These are phyloP conservation scores for Periplaneta americana DNA, from an alignment of 1,140 invertebrate species.

Conservation along the genomic window DNA sequence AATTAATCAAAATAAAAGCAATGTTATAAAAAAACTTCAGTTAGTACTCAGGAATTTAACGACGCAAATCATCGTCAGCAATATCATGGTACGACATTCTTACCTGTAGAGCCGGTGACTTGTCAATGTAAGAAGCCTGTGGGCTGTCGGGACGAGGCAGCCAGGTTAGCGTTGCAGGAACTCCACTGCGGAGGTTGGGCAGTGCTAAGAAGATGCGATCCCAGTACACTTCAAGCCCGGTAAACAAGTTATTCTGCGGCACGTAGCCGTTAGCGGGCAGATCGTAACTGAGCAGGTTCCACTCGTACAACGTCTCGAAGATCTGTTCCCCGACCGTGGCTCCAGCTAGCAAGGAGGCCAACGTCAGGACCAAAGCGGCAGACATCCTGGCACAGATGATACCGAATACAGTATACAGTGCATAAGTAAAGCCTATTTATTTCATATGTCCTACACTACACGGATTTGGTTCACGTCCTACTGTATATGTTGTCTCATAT, in stretches of 20 bases:
- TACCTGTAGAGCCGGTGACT: conserved; percentile 7
- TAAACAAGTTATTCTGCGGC: conserved; percentile 64
- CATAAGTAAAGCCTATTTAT: no score
- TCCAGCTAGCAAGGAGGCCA: background rate
- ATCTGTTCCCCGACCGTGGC: background rate
- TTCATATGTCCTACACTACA: no score
- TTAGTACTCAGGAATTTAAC: no score
- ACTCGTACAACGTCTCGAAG: conserved; percentile 65
- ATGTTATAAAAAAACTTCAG: no score
- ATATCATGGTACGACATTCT: no score
- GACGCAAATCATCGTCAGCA: no score
- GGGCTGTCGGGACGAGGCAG: conserved; percentile 47
- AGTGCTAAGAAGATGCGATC: conserved; percentile 66
- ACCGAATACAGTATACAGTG: no score
- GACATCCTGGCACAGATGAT: background rate
- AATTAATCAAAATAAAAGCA: no score
- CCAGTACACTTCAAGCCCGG: conserved; percentile 62
- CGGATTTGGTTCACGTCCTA: no score
- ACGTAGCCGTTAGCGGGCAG: conserved; percentile 48
- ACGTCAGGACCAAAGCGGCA: background rate
- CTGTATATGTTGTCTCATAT: no score
- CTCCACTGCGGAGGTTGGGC: conserved; percentile 62
- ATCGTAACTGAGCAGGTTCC: conserved; percentile 63
- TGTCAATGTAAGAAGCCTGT: background rate
- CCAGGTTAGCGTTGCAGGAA: conserved; percentile 63